Evolutionary conservation across 35 echinoderm and acorn worm species (phyloP).

Genomic region (Apostichopus japonicus): DNA sequence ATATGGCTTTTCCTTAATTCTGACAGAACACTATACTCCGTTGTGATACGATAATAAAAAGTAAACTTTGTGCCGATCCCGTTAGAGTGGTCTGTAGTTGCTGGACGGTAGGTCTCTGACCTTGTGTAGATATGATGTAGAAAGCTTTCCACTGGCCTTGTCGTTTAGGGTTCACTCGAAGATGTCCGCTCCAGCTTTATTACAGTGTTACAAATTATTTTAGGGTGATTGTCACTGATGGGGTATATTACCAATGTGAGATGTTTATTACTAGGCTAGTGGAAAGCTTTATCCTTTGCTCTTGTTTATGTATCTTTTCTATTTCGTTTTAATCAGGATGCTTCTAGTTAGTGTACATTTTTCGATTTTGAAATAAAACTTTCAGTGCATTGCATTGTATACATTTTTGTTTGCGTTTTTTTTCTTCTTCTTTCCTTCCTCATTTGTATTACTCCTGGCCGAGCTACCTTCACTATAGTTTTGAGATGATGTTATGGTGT

Average conservation of each 20-base stretch:
- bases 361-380: conserved; percentile 46
- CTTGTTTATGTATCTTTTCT: conserved; percentile 54
- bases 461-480: too few species aligned
- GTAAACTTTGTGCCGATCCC: background rate
- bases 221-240: background rate
- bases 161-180: background rate
- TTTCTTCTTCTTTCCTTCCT: background rate
- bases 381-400: conserved; percentile 39
- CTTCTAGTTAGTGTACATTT: conserved; percentile 64
- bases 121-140: conserved; percentile 21
- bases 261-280: background rate
- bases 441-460: too few species aligned
- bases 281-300: conserved; percentile 56
- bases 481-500: too few species aligned
- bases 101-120: background rate
- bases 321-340: conserved; percentile 61
- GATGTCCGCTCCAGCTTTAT: background rate
- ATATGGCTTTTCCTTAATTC: background rate
- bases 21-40: too few species aligned
- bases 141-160: conserved; percentile 38
- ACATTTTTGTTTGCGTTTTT: background rate
- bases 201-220: background rate
- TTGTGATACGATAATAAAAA: too few species aligned
- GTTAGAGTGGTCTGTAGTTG: background rate
- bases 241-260: background rate